Base-by-base conservation (phyloP, 2,797 vertebrate species). In the Sebastes flavidus region DNA sequence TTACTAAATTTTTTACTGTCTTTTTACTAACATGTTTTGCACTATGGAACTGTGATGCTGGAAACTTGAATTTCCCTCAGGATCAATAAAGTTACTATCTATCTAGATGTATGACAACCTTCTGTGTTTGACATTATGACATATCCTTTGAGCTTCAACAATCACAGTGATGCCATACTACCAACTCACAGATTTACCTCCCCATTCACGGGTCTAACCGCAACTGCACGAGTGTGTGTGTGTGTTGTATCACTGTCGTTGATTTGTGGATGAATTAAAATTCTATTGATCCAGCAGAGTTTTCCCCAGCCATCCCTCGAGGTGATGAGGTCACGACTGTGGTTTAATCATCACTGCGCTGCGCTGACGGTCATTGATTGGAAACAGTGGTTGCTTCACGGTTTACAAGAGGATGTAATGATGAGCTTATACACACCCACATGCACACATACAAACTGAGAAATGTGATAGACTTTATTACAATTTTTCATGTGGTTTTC, bases 211-310 rank as follows among this genome's bases (percentile, higher is more conserved):
- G n/a, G 22, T 56, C 12, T 72, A 46, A 73, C 80, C 7, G 8
- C 65, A 16, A 38, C 27, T 32, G 54, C 49, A 30, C 3, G 30
- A 49, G 25, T 69, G 54, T 38, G 12, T 36, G 12, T 20, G 36
- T 63, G 24, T 63, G 24, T 36, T 42, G 32, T 49, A 59, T 73
- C 22, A 4, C 67, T 75, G 68, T 38, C 56, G 34, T 70, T 63
- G 78, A 87, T 86, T 78, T 89, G 77, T 81, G 63, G 79, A 69
- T 82, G 55, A 83, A 92, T 93, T 85, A 80, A 88, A 87, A 72
- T 54, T 36, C 14, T 68, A 86, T 90, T 68, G 92, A 93, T 92
- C 74, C n/a, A 27, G 55, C 65, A 34, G 74, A 80, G 72, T 83
- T 91, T 85, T 74, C 12, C 60, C 81, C 75, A 86, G 70, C 65